A percentile compares a stretch with the other conserved stretches of the same genome.
These are phyloP conservation scores for Onthophagus taurus DNA, from an alignment of 1,140 invertebrate species.

Conservation along the genomic window DNA sequence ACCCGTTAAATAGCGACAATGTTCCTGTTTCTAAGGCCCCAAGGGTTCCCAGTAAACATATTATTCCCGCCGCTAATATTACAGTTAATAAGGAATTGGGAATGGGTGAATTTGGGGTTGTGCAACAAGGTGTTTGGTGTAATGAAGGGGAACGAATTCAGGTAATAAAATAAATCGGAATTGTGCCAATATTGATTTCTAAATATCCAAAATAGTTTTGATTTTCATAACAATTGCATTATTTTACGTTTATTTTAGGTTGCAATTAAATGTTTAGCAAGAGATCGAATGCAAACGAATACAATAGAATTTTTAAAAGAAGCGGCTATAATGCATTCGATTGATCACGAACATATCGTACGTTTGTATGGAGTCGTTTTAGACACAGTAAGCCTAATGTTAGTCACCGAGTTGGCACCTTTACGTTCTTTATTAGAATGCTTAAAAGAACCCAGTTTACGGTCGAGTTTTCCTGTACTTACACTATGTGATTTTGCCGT, in stretches of 20 bases:
- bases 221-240: conserved; percentile 5
- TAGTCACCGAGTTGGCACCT: conserved; percentile 93
- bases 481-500: conserved; percentile 84
- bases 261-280: conserved; percentile 91
- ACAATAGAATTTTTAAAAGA: conserved; percentile 96
- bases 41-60: conserved; percentile 81
- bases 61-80: conserved; percentile 90
- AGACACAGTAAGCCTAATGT: conserved; percentile 80
- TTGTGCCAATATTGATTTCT: not conserved
- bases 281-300: conserved; percentile 91
- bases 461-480: conserved; percentile 80
- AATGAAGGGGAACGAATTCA: conserved; percentile 81
- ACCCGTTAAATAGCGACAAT: conserved; percentile 25
- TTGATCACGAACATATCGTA: conserved; percentile 95
- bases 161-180: conserved; percentile 16
- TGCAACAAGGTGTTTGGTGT: conserved; percentile 97
- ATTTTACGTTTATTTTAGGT: conserved; percentile 72
- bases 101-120: conserved; percentile 93
- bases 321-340: conserved; percentile 95
- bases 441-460: conserved; percentile 81
- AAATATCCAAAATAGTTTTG: conserved; percentile 13
- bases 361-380: conserved; percentile 94
- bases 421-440: conserved; percentile 90
- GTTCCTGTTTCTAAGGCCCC: conserved; percentile 28
- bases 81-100: conserved; percentile 91